Percentiles rank a stretch among this genome's conserved stretches.
These are phyloP conservation scores for Euplexia lucipara DNA, from an alignment of 2,888 invertebrate genomes.

Conservation along the genomic window DNA sequence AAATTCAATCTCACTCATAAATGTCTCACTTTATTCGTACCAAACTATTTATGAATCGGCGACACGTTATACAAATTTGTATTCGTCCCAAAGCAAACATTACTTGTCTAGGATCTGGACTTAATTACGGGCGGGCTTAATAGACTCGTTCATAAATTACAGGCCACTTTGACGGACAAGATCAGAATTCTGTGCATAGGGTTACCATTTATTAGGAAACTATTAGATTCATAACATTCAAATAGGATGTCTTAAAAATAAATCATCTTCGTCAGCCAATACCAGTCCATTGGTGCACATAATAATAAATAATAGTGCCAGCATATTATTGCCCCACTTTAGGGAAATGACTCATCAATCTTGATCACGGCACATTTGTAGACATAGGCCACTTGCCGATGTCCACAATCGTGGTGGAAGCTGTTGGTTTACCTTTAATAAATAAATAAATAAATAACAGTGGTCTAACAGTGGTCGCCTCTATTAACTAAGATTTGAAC, in stretches of 20 bases:
- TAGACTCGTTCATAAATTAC: slow-evolving; percentile 56
- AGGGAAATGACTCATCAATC: no score
- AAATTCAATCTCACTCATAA: slow-evolving; percentile 27
- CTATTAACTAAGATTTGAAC: no score
- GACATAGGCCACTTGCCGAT: no score
- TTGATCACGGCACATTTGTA: no score
- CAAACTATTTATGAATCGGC: slow-evolving; percentile 46
- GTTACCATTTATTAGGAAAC: slow-evolving; percentile 1
- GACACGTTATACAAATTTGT: slow-evolving; percentile 53
- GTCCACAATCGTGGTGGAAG: no score
- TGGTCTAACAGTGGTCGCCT: no score
- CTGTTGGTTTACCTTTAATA: no score
- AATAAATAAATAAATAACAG: no score
- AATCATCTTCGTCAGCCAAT: background rate
- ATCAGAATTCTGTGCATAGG: slow-evolving; percentile 47
- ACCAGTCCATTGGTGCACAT: background rate
- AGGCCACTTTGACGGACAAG: slow-evolving; percentile 54
- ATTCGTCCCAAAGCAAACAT: slow-evolving; percentile 56
- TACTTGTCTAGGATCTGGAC: slow-evolving; percentile 47
- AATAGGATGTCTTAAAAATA: no score
- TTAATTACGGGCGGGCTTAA: slow-evolving; percentile 53
- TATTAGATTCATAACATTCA: background rate
- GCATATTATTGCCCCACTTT: no score
- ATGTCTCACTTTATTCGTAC: slow-evolving; percentile 31
- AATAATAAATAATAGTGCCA: no score